Conservation (phyloP, 2,113 vertebrate genomes). For the Ranitomeya variabilis region DNA sequence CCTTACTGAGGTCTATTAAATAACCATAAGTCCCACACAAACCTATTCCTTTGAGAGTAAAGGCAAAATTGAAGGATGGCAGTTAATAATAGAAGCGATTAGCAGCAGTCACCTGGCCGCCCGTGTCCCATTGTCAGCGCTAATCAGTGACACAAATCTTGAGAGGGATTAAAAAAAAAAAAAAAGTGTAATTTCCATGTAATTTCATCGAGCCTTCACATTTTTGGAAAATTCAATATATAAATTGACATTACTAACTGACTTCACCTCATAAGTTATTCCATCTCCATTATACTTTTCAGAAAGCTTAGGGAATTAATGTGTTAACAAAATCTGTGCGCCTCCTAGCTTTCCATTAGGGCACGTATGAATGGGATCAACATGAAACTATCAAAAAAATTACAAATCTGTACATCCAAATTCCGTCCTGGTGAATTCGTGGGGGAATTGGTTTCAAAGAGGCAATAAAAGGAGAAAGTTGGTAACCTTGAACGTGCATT, state of each 20-base stretch:
- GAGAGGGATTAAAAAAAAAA: not conserved
- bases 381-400: constrained; percentile 3
- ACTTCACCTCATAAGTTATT: not conserved
- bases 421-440: constrained; percentile 22
- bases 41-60: not conserved
- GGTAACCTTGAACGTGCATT: constrained; percentile 49
- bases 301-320: not conserved
- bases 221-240: not conserved
- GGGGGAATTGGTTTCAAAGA: constrained; percentile 19
- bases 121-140: not conserved
- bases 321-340: not conserved
- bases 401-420: constrained; percentile 8
- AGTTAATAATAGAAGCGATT: not conserved
- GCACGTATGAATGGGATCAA: not conserved
- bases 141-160: constrained; percentile 11
- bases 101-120: not conserved
- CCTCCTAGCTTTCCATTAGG: constrained; percentile 15
- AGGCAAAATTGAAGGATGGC: not conserved
- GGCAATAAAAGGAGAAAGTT: constrained; percentile 32
- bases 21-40: not conserved
- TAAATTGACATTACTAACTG: not conserved
- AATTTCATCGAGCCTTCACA: not conserved
- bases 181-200: constrained; percentile 7
- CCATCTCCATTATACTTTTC: not conserved
- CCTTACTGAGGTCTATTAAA: not conserved